Evolutionary conservation across 2,113 vertebrate species (phyloP), one percentile per base, ranked within the genome.

Genomic region (Egretta garzetta): DNA sequence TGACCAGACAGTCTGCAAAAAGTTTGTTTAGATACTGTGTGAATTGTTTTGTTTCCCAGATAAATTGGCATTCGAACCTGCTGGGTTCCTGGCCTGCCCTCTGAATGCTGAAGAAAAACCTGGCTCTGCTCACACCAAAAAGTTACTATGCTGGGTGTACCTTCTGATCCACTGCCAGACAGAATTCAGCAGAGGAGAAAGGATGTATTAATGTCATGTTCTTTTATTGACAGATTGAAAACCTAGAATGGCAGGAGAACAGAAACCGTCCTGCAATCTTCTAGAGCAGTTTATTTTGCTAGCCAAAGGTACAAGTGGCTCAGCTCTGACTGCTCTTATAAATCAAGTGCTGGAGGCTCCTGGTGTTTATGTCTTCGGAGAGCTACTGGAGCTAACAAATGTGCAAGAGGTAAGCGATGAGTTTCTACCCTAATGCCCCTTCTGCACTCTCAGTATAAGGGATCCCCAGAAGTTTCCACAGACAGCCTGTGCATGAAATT

Each of bases 201-300:
- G 75, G 62, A 52, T 88, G 71, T 85, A 84, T 90, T 88, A 88
- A 90, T 79, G 15, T 8, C 12, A 2, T 76, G 45, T 95, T 97
- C 53, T 96, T 90, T 97, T 95, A 90, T 96, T 97, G 63, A 73
- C 97, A 98, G 98, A 91, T 95, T 95, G 95, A 96, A 97, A 58
- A 85, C 94, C 93, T 98, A 98, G 98, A 97, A 99, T 99, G 99
- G 98, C 98, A 97, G 98, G 98, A 97, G 99, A 99, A 97, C 98
- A 98, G 97, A 99, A 98, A 64, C 98, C 98, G 0, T 98, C 98
- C 95, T 98, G 97, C 96, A 98, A 98, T 89, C 98, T 98, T 79
- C 96, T 99, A 79, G 98, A 99, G 96, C 98, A 98, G 98, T 99
- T 99, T 97, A 98, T 99, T 96, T 96, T 99, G 85, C 95, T 99